Base-by-base conservation (phyloP, 2,888 invertebrate genomes). In the Conus canariensis region DNA sequence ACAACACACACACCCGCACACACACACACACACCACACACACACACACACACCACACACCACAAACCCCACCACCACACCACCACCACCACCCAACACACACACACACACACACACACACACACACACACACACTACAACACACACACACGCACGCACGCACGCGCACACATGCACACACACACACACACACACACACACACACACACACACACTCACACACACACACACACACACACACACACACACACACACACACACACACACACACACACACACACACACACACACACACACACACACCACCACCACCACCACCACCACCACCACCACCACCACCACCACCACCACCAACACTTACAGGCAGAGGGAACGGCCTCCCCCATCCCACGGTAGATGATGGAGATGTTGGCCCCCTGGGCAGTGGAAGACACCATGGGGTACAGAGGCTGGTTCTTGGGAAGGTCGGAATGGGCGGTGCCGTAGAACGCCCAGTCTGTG, bases 341-440 rank as follows among this genome's bases (percentile, higher is more conserved):
- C 64, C 64, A 22, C 67, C 16, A 16, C 64, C 64, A 64, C 6
- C 19, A 22, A 22, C 3, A 45, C 45, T 45, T 45, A 45, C 45
- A 45, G 45, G 45, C 45, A 4, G 1, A 64, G 74, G 16, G 19
- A n/a, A 80, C 90, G 93, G 93, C 12, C 12, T 64, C 16, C 64
- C 16, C 94, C 91, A 92, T 89, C 12, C 95, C 95, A 83, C 94
- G 91, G 91, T 95, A 95, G 0, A 93, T 92, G 88, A 95, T 93
- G 2, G 93, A 92, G 25, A 95, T 92, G 25, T 92, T 91, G n/a
- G 94, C 93, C 16, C 93, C 94, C 19, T 91, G 91, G 12, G 80
- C 85, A 6, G 92, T 90, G 19, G 93, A 91, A 6, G 93, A 91
- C 14, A 94, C 93, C 91, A 94, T 93, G 0, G 94, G 94, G 90